phyloP scores from a whole-genome alignment of 2,113 vertebrate species.

The Zootoca vivipara region DNA sequence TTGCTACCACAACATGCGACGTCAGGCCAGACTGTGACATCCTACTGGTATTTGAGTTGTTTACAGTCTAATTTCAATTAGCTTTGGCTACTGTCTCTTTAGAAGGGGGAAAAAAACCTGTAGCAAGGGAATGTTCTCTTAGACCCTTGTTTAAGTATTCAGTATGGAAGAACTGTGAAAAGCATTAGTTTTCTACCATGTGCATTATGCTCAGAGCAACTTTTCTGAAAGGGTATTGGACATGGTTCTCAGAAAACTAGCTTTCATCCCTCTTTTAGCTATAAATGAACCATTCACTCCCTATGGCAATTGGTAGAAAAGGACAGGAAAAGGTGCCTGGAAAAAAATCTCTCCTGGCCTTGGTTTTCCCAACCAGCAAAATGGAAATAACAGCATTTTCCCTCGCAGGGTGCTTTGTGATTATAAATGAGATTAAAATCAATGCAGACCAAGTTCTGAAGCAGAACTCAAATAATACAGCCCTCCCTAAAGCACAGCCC shows the following conservation, averaged over 20 bases:
- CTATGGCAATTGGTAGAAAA: not conserved
- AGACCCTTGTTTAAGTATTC: not conserved
- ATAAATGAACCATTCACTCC: not conserved
- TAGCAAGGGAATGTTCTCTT: not conserved
- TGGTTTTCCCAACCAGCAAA: not conserved
- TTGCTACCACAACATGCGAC: not conserved
- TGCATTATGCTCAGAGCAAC: not conserved
- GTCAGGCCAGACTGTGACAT: not conserved
- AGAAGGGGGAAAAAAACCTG: not conserved
- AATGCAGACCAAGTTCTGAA: no score
- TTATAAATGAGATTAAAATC: not conserved
- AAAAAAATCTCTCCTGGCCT: not conserved
- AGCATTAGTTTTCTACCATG: not conserved
- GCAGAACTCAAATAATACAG: not conserved
- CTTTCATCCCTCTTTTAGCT: not conserved
- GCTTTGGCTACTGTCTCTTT: not conserved
- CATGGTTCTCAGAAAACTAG: not conserved
- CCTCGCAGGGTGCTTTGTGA: not conserved
- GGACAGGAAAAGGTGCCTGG: not conserved
- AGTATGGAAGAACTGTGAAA: not conserved
- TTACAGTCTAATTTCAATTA: conserved; percentile 19
- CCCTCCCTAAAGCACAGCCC: not conserved
- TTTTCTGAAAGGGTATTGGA: not conserved
- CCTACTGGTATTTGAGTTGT: conserved; percentile 19
- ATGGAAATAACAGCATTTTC: not conserved